Percentiles rank a stretch among this genome's conserved stretches.
Evolutionary conservation across 1,140 invertebrate genomes (phyloP).

Genomic region (Formica exsecta): DNA sequence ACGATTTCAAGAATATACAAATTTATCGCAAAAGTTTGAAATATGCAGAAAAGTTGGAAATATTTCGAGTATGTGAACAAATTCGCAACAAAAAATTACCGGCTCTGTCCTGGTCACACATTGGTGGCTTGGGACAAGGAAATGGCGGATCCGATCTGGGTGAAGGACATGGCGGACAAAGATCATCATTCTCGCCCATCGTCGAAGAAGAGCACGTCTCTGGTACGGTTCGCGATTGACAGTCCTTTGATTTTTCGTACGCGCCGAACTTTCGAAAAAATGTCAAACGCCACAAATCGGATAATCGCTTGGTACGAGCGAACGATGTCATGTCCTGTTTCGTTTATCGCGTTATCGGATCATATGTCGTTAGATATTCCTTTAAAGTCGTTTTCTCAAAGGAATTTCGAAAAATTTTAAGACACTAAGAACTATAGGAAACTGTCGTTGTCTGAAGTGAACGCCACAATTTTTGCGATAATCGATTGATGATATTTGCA

Average conservation of each 20-base stretch:
- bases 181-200: background rate
- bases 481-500: slow-evolving; percentile 19
- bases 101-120: background rate
- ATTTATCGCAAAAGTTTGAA: slow-evolving; percentile 49
- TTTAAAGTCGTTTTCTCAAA: background rate
- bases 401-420: background rate
- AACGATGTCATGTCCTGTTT: background rate
- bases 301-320: background rate
- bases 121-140: background rate
- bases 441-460: background rate
- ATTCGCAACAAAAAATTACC: slow-evolving; percentile 23
- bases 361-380: background rate
- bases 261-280: background rate
- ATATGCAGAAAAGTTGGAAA: slow-evolving; percentile 27
- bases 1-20: background rate
- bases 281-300: slow-evolving; percentile 3
- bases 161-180: background rate
- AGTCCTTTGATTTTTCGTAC: background rate
- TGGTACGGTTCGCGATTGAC: background rate
- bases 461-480: background rate
- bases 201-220: background rate
- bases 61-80: background rate
- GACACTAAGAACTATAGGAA: background rate
- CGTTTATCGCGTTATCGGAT: background rate
- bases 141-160: background rate